Percentiles rank a stretch among this genome's conserved stretches.
Conservation (phyloP, 2,113 vertebrate species). For the Campylomormyrus numenius region DNA sequence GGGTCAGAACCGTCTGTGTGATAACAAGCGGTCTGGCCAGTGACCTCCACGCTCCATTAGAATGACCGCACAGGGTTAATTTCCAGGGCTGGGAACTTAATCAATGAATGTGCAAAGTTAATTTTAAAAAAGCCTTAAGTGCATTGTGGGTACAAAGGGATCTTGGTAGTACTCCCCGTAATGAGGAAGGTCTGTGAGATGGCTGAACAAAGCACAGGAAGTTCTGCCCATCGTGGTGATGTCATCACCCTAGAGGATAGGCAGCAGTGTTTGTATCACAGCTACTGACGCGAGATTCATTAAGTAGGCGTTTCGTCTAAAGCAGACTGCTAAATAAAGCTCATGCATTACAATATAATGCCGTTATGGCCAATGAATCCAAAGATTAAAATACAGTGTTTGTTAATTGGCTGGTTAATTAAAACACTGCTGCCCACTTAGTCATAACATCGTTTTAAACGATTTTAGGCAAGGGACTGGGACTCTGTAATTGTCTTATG, state of each 20-base stretch:
- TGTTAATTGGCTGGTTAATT: neutral
- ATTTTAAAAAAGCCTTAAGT: neutral
- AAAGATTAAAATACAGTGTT: neutral
- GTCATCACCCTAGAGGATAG: neutral
- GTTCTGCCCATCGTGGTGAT: neutral
- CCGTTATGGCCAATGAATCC: neutral
- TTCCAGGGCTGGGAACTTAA: neutral
- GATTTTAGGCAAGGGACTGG: neutral
- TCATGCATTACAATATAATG: neutral
- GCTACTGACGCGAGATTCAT: neutral
- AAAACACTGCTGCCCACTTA: neutral
- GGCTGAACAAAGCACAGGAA: neutral
- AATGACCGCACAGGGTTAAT: neutral
- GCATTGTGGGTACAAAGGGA: neutral
- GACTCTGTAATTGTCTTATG: neutral
- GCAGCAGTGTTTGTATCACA: neutral
- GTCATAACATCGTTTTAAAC: constrained; percentile 1
- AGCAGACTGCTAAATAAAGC: neutral
- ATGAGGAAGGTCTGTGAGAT: neutral
- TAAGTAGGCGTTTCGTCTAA: neutral
- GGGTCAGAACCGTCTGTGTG: neutral
- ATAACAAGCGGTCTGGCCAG: neutral
- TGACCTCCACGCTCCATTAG: neutral
- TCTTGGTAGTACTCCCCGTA: neutral
- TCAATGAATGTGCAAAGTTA: neutral